Conservation (phyloP, 1,140 invertebrate genomes). For the Teleogryllus occipitalis region DNA sequence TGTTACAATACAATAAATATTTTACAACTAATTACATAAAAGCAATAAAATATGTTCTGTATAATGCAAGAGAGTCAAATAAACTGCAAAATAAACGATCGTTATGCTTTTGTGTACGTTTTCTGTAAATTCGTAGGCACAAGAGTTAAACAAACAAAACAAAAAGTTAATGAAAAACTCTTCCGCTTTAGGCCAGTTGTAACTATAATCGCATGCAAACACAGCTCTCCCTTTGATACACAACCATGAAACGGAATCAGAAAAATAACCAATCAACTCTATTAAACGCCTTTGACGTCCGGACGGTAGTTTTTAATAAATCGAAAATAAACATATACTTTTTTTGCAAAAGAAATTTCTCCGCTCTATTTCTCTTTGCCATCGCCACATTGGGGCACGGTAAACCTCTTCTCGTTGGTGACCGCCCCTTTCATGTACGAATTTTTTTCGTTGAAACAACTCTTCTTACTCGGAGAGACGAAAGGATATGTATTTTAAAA, state of each 20-base stretch:
- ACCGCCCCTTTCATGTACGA: neutral
- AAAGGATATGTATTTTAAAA: neutral
- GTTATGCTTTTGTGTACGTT: neutral
- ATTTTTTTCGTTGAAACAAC: neutral
- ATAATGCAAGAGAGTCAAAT: too few species aligned
- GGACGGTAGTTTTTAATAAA: neutral
- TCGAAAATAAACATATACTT: neutral
- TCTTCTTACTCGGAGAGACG: neutral
- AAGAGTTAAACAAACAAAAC: neutral
- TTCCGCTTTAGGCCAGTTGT: neutral
- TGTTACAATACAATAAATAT: too few species aligned
- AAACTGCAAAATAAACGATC: too few species aligned
- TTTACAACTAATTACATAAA: too few species aligned
- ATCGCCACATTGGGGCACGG: too few species aligned
- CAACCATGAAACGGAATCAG: neutral
- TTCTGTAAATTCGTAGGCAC: neutral
- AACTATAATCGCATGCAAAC: neutral
- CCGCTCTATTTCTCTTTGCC: too few species aligned
- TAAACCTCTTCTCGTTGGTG: too few species aligned
- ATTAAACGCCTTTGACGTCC: neutral
- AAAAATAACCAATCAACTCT: neutral
- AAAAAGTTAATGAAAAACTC: neutral
- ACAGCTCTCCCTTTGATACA: neutral
- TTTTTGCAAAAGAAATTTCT: neutral
- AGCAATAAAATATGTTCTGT: too few species aligned